Conservation (phyloP, 2,113 vertebrate species). For the Mungos mungo region DNA sequence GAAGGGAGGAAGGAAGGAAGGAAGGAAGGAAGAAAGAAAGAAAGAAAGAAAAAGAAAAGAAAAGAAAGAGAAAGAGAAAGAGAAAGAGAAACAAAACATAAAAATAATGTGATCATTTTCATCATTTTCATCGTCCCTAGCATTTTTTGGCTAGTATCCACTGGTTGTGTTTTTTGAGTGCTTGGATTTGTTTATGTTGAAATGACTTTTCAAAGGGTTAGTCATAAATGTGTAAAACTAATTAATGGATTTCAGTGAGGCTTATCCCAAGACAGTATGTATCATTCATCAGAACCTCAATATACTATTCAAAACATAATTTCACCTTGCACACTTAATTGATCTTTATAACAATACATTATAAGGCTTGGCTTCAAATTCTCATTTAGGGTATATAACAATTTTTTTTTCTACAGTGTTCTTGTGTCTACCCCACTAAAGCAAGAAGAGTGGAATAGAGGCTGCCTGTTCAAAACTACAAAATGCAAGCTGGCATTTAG, state of each 20-base stretch:
- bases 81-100: no score
- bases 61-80: no score
- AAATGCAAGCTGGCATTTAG: conserved; percentile 20
- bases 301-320: conserved; percentile 2
- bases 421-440: not conserved
- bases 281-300: not conserved
- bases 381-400: not conserved
- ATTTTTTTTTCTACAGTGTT: not conserved
- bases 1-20: no score
- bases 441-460: not conserved
- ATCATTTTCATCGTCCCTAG: not conserved
- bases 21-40: no score
- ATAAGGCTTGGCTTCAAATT: not conserved
- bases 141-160: not conserved
- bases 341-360: not conserved
- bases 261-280: not conserved
- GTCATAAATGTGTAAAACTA: conserved; percentile 18
- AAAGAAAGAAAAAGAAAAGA: no score
- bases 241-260: conserved; percentile 29
- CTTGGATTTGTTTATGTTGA: conserved; percentile 1
- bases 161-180: not conserved
- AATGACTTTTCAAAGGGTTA: not conserved
- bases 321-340: not conserved
- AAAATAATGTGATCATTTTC: not conserved
- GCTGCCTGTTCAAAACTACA: not conserved